Conservation (phyloP, 2,888 invertebrate genomes). For the Mycogona germanica region DNA sequence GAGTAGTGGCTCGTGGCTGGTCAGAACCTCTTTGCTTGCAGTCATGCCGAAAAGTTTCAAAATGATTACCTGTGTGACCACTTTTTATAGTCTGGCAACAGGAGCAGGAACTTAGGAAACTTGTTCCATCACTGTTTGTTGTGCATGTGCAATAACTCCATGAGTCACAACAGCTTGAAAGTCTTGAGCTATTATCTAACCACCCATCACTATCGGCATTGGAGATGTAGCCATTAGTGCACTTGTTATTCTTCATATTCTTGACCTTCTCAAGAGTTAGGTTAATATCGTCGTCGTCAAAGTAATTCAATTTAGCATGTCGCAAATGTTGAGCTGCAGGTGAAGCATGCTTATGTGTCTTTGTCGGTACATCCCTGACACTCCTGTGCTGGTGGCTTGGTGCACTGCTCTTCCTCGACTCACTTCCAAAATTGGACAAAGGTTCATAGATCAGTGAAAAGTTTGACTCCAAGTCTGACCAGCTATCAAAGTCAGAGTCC, state of each 20-base stretch:
- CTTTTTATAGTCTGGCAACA: constrained; percentile 2
- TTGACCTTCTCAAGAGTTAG: constrained; percentile 16
- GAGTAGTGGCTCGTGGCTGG: neutral
- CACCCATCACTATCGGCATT: neutral
- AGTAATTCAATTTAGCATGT: too few relatives aligned
- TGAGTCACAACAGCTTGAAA: constrained; percentile 10
- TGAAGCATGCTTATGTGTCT: too few relatives aligned
- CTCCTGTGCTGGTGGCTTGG: neutral
- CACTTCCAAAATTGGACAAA: too few relatives aligned
- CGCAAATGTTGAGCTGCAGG: too few relatives aligned
- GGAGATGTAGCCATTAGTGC: neutral
- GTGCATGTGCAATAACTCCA: constrained; percentile 11
- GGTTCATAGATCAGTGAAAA: constrained; percentile 28
- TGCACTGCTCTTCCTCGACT: too few relatives aligned
- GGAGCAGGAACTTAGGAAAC: constrained; percentile 11
- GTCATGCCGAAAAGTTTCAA: too few relatives aligned
- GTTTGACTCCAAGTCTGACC: constrained; percentile 25
- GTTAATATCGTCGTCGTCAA: constrained; percentile 9
- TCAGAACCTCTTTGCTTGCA: neutral
- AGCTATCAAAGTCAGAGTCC: constrained; percentile 22
- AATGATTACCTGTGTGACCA: too few relatives aligned
- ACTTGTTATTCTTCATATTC: constrained; percentile 13
- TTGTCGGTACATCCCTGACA: too few relatives aligned
- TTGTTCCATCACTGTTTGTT: constrained; percentile 1
- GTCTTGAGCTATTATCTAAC: too few relatives aligned